phyloP scores from a whole-genome alignment of 2,888 invertebrate species.

The Crioceris asparagi region DNA sequence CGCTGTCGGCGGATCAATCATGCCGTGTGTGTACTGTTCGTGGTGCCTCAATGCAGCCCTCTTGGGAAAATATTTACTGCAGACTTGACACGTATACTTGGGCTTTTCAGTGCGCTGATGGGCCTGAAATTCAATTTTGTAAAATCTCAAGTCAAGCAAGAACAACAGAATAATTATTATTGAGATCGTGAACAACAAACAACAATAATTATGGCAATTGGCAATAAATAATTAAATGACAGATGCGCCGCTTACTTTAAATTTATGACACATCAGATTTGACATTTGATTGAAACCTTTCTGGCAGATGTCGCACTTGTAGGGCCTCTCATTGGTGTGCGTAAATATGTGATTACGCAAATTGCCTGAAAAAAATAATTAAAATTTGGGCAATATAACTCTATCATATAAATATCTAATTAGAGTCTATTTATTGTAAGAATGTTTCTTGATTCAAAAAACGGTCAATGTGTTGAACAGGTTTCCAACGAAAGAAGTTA shows the following conservation, averaged over 20 bases:
- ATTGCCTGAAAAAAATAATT: constrained; percentile 45
- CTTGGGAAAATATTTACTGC: constrained; percentile 44
- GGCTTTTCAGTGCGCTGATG: constrained; percentile 45
- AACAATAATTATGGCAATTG: too few species aligned
- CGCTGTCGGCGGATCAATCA: constrained; percentile 17
- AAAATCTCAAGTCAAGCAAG: too few species aligned
- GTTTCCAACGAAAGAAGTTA: too few species aligned
- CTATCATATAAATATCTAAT: too few species aligned
- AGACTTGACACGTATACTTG: constrained; percentile 43
- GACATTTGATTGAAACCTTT: constrained; percentile 76
- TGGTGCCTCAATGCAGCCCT: constrained; percentile 44
- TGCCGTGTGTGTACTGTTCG: constrained; percentile 46
- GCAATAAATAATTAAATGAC: too few species aligned
- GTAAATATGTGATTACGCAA: constrained; percentile 66
- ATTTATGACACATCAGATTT: constrained; percentile 67
- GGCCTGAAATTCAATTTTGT: constrained; percentile 32
- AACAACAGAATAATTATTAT: too few species aligned
- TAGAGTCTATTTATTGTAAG: too few species aligned
- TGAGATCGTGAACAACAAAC: too few species aligned
- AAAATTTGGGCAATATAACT: too few species aligned
- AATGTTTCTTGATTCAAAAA: too few species aligned
- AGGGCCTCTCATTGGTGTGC: constrained; percentile 68
- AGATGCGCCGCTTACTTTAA: constrained; percentile 47
- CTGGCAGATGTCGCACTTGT: constrained; percentile 61
- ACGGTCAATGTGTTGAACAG: too few species aligned